Evolutionary conservation across 1,140 invertebrate genomes (phyloP), one percentile per base, ranked within the genome.

Genomic region (Ceratina japonica): DNA sequence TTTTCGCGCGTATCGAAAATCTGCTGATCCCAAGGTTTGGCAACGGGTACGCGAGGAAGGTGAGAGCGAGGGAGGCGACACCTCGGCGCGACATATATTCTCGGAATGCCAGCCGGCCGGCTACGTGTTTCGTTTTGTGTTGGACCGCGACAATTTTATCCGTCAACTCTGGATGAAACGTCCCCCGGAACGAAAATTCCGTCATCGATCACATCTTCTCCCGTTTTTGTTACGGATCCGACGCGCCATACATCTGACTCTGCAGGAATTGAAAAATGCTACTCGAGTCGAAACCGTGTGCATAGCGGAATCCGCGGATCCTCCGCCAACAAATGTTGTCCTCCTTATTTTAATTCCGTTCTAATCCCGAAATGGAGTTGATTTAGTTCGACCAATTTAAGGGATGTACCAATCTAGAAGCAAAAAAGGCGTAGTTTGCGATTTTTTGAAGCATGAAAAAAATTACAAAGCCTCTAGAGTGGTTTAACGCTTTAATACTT

Each of bases 121-220:
- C 54, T 59, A 71, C 69, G 69, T 71, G 69, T 71, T 71, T 71
- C 69, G 54, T 71, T 71, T 59, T 59, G 54, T 59, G 69, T 71
- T 56, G 44, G 54, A 22, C 69, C 31, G 54, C 69, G 69, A 71
- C 69, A 71, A 51, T 71, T 71, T 71, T 71, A 71, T 44, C 69
- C 69, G 69, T 71, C 69, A 71, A 59, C 54, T 71, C 54, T 37
- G 54, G 52, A 71, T 71, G 69, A 71, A 71, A 71, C 69, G 16
- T 71, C 69, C 69, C 59, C 31, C 69, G 69, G 69, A 71, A 44
- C 37, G 37, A 72, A 61, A 72, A 61, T 54, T 72, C 20, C 16
- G 4, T 24, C 70, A 56, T 72, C 70, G 70, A 61, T 72, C 70
- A 61, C 56, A 10, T 22, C 18, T 70, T 56, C 20, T 56, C 49